phyloP scores from a whole-genome alignment of 2,113 vertebrate species.

The Grammomys dolichurus region DNA sequence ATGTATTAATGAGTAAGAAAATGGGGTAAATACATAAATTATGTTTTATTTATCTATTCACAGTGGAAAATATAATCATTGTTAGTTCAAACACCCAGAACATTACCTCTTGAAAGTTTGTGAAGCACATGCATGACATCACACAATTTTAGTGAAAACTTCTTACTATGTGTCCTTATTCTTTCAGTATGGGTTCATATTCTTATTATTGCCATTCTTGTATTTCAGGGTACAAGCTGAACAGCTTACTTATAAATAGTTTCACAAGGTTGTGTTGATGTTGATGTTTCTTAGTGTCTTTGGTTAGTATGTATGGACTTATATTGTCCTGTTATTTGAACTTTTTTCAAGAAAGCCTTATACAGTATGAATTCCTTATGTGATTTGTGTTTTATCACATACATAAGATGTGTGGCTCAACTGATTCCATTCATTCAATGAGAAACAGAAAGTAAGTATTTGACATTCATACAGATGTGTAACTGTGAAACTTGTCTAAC shows the following conservation, averaged over 20 bases:
- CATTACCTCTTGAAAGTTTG: slow-evolving; percentile 38
- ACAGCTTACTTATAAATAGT: not conserved
- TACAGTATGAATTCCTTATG: not conserved
- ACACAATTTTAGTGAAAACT: slow-evolving; percentile 35
- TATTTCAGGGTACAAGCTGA: not conserved
- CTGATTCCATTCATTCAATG: not conserved
- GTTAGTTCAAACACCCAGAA: not conserved
- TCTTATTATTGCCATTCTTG: not conserved
- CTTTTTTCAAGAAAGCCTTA: not conserved
- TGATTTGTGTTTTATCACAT: not conserved
- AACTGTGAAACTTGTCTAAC: slow-evolving; percentile 4
- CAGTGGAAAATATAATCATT: slow-evolving; percentile 28
- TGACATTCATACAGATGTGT: not conserved
- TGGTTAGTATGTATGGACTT: not conserved
- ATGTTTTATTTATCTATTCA: slow-evolving; percentile 50
- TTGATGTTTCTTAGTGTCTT: not conserved
- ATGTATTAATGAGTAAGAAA: slow-evolving; percentile 56
- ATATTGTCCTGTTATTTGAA: not conserved
- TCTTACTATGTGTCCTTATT: not conserved
- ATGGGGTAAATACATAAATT: slow-evolving; percentile 32
- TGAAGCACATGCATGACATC: not conserved
- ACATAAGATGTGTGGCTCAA: not conserved
- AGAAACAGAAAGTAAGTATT: not conserved
- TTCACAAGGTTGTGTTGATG: not conserved
- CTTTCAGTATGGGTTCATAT: not conserved